These are phyloP conservation scores for Trogon surrucura DNA, from an alignment of 2,113 vertebrate species.

Conservation along the genomic window DNA sequence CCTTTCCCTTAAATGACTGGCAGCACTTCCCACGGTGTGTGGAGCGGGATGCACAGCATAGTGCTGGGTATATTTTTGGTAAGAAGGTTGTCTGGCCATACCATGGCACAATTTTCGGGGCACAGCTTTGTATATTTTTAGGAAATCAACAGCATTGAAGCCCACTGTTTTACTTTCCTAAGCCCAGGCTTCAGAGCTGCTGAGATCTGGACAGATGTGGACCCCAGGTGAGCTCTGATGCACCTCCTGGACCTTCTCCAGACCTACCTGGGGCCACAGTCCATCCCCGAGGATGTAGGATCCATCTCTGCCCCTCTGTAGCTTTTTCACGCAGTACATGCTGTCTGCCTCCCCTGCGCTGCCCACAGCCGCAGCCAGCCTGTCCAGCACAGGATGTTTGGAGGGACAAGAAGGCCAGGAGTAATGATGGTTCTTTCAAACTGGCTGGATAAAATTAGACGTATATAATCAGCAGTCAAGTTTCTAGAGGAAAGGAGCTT, in stretches of 20 bases:
- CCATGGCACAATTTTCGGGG: background rate
- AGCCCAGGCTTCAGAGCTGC: background rate
- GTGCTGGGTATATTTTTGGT: background rate
- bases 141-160: background rate
- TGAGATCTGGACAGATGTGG: background rate
- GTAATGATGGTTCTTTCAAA: conserved; percentile 44
- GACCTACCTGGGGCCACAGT: background rate
- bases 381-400: background rate
- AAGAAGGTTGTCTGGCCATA: background rate
- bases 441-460: conserved; percentile 17
- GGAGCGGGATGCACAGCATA: background rate
- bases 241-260: background rate
- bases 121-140: background rate
- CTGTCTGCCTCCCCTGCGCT: background rate
- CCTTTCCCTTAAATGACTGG: background rate
- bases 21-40: background rate
- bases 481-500: background rate
- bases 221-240: background rate
- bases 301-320: background rate
- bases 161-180: background rate
- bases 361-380: background rate
- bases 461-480: conserved; percentile 11
- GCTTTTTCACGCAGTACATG: fast-evolving
- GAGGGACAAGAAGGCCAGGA: background rate
- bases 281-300: background rate